Base-by-base conservation (phyloP, 1,140 invertebrate genomes). In the Meloidogyne hapla region DNA sequence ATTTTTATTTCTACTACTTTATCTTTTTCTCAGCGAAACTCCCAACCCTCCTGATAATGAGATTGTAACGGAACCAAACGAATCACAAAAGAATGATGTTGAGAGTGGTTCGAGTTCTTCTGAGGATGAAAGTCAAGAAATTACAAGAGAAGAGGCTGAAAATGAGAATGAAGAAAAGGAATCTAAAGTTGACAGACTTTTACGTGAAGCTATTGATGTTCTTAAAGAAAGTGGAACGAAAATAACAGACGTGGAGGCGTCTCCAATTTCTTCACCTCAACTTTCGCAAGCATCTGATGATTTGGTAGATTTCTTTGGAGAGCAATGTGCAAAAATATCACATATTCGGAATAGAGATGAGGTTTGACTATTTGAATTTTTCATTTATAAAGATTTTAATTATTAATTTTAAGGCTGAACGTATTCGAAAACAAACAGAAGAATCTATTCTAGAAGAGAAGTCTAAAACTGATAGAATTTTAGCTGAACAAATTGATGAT, bases 271-370 rank as follows among this genome's bases (percentile, higher is more conserved):
- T 26, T 67, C 77, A 26, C 45, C 68, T 13, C 23, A 42, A 25
- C 28, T 75, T 26, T 63, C 42, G 71, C 83, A 10, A 63, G 64
- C 45, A 33, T 72, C 45, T 1, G 45, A 48, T 18, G 45, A 48
- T 48, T 18, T 48, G 15, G 76, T 45, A 10, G 83, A 84, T 48
- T 84, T 84, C 56, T 79, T 84, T 56, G 70, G 63, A 12, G 84
- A 82, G 28, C 75, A 84, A 45, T 78, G 75, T 13, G 83, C 86
- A 40, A 84, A 84, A 72, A 86, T 84, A 21, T 70, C 74, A 0
- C 83, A 84, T 68, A 83, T 85, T 26, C 38, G 68, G 28, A 71
- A 80, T 6, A 65, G 69, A 40, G 71, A 79, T n/a, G 63, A 80
- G 21, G 79, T 78, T 13, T 33, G 33, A 4, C 9, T 8, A 33